These are phyloP conservation scores for Myripristis jacobus DNA, from an alignment of 2,797 vertebrate genomes.

Conservation along the genomic window DNA sequence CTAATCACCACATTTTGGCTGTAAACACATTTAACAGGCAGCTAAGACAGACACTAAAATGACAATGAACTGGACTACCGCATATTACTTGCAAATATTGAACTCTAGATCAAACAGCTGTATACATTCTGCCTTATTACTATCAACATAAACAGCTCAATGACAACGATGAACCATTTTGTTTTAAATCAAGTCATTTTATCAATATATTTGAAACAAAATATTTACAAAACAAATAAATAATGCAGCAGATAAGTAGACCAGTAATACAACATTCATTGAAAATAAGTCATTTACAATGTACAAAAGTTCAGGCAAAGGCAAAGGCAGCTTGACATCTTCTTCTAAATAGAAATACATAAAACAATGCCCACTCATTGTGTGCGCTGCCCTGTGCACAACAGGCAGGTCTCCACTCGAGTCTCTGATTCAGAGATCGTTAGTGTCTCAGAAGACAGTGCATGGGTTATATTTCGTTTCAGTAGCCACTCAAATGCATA, in stretches of 20 bases:
- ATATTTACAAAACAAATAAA: conserved; percentile 77
- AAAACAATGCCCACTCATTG: conserved; percentile 37
- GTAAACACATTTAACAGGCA: neutral
- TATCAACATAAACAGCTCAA: neutral
- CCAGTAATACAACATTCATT: conserved; percentile 53
- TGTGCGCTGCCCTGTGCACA: conserved; percentile 31
- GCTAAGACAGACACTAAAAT: neutral
- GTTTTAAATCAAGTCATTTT: conserved; percentile 1
- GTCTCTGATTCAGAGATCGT: conserved; percentile 55
- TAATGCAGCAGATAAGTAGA: conserved; percentile 45
- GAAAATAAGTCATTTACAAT: conserved; percentile 71
- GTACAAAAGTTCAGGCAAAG: conserved; percentile 77
- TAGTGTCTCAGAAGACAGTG: conserved; percentile 51
- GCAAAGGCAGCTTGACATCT: conserved; percentile 71
- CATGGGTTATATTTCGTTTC: conserved; percentile 42
- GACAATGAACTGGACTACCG: neutral
- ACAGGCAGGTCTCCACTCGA: conserved; percentile 25
- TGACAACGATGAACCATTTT: neutral
- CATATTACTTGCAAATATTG: neutral
- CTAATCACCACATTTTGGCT: no score
- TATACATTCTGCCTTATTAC: neutral
- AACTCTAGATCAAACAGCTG: neutral
- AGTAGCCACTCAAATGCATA: conserved; percentile 72
- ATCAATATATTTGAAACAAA: conserved; percentile 63
- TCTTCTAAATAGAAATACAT: conserved; percentile 44